A percentile compares a stretch with the other conserved stretches of the same genome.
Evolutionary conservation across 2,888 invertebrate genomes (phyloP).

Genomic region (Lucinisca nassula): DNA sequence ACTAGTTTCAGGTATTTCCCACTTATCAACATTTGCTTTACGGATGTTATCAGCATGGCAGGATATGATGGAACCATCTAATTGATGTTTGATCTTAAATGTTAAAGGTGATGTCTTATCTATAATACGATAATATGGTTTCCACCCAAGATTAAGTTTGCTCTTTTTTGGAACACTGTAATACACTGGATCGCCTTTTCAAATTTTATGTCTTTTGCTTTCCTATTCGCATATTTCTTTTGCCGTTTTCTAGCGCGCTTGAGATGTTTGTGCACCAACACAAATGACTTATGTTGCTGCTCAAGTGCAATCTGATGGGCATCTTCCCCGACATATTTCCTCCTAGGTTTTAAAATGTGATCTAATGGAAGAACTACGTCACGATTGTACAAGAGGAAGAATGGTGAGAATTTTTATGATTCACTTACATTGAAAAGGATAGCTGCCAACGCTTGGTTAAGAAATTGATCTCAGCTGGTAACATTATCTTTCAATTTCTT

Average conservation of each 20-base stretch:
- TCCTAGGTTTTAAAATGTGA: not conserved
- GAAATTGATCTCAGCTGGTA: not conserved
- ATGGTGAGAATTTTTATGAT: not conserved
- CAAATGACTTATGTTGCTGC: not conserved
- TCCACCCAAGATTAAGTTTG: not conserved
- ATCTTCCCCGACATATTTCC: conserved; percentile 11
- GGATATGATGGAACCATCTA: not conserved
- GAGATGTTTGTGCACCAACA: not conserved
- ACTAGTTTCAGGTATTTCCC: not conserved
- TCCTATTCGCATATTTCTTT: conserved; percentile 1
- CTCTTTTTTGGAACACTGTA: not conserved
- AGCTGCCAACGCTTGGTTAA: not conserved
- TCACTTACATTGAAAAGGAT: too few relatives aligned
- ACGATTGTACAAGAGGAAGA: not conserved
- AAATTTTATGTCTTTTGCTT: not conserved
- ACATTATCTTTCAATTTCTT: not conserved
- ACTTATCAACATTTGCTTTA: not conserved
- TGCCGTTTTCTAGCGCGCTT: not conserved
- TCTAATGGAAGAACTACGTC: conserved; percentile 1
- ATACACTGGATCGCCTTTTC: not conserved
- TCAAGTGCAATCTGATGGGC: not conserved
- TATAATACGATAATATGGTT: not conserved
- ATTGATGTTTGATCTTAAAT: not conserved
- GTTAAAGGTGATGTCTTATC: not conserved
- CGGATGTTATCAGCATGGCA: not conserved